These are phyloP conservation scores for Ophiodon elongatus DNA, from an alignment of 2,113 vertebrate species.

Conservation along the genomic window DNA sequence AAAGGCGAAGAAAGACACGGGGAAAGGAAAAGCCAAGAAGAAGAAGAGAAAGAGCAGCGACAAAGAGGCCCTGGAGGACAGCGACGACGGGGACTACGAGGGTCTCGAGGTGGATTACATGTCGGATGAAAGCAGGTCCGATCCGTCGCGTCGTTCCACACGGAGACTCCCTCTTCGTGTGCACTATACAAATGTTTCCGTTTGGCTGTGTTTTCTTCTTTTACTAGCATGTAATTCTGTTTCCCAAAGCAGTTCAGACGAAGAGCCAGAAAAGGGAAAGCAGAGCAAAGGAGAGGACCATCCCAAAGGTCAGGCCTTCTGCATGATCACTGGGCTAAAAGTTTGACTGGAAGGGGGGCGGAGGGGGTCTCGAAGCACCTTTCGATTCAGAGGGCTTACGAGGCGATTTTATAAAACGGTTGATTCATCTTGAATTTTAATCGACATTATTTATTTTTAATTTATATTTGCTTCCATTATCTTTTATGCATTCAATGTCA, in stretches of 20 bases:
- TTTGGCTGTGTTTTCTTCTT: background rate
- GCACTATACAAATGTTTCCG: no score
- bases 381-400: no score
- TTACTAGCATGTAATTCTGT: background rate
- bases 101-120: conserved; percentile 96
- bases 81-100: conserved; percentile 93
- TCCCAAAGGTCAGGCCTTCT: conserved; percentile 86
- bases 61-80: conserved; percentile 90
- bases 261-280: conserved; percentile 87
- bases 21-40: conserved; percentile 84
- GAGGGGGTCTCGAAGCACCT: no score
- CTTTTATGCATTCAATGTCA: no score
- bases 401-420: no score
- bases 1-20: conserved; percentile 76
- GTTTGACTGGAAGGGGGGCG: background rate
- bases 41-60: conserved; percentile 84
- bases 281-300: conserved; percentile 86
- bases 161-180: background rate
- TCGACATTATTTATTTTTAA: no score
- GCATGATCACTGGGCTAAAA: background rate
- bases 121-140: conserved; percentile 92
- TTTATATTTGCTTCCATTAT: no score
- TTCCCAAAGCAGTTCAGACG: conserved; percentile 83
- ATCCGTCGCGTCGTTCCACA: background rate
- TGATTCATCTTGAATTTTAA: no score